These are phyloP conservation scores for human (Homo sapiens) DNA, from an alignment of 2,113 vertebrate species.

Conservation along the genomic window DNA sequence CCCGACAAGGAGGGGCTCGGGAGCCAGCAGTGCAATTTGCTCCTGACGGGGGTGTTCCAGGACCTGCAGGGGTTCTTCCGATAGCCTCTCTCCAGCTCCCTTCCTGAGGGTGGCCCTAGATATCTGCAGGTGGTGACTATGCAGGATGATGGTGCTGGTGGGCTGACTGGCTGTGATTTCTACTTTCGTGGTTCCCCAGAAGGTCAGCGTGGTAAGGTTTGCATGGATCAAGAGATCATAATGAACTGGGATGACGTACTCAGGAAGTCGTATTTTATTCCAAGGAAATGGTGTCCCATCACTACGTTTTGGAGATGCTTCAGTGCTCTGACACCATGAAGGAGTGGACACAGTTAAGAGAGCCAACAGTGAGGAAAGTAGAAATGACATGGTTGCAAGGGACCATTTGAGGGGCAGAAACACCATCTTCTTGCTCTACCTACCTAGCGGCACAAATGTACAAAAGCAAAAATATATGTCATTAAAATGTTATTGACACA, in stretches of 20 bases:
- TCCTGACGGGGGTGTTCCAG: slow-evolving; percentile 85
- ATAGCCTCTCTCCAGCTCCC: slow-evolving; percentile 4
- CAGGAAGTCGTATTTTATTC: slow-evolving; percentile 89
- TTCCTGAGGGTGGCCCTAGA: slow-evolving; percentile 78
- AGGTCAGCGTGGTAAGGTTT: slow-evolving; percentile 89
- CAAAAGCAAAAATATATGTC: background rate
- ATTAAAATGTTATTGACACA: background rate
- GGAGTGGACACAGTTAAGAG: background rate
- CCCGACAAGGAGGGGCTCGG: slow-evolving; percentile 80
- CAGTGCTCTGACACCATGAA: background rate
- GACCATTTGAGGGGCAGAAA: background rate
- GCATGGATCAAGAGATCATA: slow-evolving; percentile 91
- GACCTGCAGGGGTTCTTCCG: slow-evolving; percentile 70
- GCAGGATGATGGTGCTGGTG: slow-evolving; percentile 88
- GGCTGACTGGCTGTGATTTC: slow-evolving; percentile 82
- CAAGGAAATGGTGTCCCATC: slow-evolving; percentile 88
- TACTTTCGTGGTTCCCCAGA: slow-evolving; percentile 85
- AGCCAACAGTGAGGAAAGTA: background rate
- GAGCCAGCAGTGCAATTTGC: slow-evolving; percentile 87
- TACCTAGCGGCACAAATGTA: background rate
- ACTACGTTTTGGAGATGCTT: slow-evolving; percentile 70
- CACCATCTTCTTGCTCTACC: slow-evolving; percentile 48
- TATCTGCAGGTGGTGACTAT: slow-evolving; percentile 87
- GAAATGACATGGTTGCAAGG: background rate
- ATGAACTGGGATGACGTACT: slow-evolving; percentile 84